A percentile compares a stretch with the other conserved stretches of the same genome.
These are phyloP conservation scores for Atethmia centrago DNA, from an alignment of 2,888 invertebrate species.

Conservation along the genomic window DNA sequence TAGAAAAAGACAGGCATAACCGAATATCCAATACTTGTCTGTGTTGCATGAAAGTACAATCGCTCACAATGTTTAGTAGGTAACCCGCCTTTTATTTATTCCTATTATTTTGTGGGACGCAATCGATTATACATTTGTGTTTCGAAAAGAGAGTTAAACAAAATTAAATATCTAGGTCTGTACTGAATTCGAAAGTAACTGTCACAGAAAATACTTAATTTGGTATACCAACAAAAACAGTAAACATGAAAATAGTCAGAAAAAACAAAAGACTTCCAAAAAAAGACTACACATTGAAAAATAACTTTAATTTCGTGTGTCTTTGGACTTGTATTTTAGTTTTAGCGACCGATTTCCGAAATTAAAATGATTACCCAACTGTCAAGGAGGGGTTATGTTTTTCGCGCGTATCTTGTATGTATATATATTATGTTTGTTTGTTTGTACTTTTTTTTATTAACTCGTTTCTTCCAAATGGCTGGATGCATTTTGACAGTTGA, in stretches of 20 bases:
- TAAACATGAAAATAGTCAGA: background rate
- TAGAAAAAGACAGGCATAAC: slow-evolving; percentile 56
- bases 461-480: too few species aligned
- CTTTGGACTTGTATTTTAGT: too few species aligned
- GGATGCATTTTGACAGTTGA: too few species aligned
- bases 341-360: too few species aligned
- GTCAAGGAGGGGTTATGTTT: too few species aligned
- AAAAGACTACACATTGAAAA: too few species aligned
- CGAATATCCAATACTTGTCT: slow-evolving; percentile 46
- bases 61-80: slow-evolving; percentile 24
- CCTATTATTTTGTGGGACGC: background rate
- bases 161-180: background rate
- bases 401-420: too few species aligned
- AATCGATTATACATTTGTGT: background rate
- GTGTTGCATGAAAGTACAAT: slow-evolving; percentile 51
- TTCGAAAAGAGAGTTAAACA: background rate
- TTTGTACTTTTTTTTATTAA: too few species aligned
- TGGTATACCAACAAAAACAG: background rate
- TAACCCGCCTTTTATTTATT: background rate
- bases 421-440: too few species aligned
- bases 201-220: background rate
- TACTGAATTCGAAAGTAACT: background rate
- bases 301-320: too few species aligned
- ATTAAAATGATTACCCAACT: too few species aligned
- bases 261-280: background rate